A percentile compares a stretch with the other conserved stretches of the same genome.
Evolutionary conservation across 2,888 invertebrate genomes (phyloP).

Genomic region (Leistus spinibarbis): DNA sequence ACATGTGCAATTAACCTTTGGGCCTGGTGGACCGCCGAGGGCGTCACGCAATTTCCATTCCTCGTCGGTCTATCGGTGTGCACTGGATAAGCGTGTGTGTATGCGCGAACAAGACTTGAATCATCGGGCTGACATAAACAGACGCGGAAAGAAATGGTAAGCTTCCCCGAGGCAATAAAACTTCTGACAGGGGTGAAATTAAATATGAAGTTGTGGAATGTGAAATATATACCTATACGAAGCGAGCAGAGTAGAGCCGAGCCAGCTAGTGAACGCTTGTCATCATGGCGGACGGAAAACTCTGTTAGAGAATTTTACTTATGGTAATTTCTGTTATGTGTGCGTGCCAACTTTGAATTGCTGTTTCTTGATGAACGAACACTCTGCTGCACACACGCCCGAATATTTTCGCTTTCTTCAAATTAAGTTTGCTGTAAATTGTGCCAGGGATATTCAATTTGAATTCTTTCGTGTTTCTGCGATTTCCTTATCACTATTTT

Average conservation of each 20-base stretch:
- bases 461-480: no score
- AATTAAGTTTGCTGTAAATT: constrained; percentile 8
- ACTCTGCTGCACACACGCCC: constrained; percentile 4
- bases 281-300: constrained; percentile 24
- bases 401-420: constrained; percentile 7
- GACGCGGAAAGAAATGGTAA: constrained; percentile 51
- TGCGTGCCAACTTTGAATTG: constrained; percentile 15
- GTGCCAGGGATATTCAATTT: no score
- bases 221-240: constrained; percentile 38
- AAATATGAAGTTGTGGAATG: constrained; percentile 39
- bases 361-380: constrained; percentile 13
- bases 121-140: constrained; percentile 51
- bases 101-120: constrained; percentile 38
- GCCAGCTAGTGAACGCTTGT: neutral
- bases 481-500: no score
- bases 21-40: constrained; percentile 19
- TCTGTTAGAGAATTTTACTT: constrained; percentile 33
- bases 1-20: constrained; percentile 39
- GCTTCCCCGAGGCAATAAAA: constrained; percentile 52
- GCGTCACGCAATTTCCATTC: constrained; percentile 49
- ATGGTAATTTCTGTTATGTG: constrained; percentile 31
- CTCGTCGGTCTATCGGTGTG: neutral
- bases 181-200: constrained; percentile 44
- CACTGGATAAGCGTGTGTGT: neutral
- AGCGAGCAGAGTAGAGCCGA: neutral